Conservation (phyloP, 2,888 invertebrate genomes). For the Chirona hameri region DNA sequence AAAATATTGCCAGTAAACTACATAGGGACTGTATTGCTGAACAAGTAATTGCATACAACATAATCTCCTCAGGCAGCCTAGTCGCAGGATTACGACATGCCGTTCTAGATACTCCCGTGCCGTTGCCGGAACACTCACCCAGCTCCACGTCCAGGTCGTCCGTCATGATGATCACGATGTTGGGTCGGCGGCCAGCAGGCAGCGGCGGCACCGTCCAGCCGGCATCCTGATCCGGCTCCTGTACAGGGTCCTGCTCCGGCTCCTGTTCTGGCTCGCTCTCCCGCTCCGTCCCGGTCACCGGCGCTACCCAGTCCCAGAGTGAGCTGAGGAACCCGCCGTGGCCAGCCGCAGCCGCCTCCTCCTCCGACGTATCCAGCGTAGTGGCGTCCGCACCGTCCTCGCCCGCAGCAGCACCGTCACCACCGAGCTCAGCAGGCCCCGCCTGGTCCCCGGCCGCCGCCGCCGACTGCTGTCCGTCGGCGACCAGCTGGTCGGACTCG, state of each 20-base stretch:
- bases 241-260: conserved; percentile 42
- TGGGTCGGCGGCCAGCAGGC: conserved; percentile 74
- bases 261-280: conserved; percentile 49
- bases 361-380: no score
- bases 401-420: no score
- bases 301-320: conserved; percentile 39
- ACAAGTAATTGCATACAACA: no score
- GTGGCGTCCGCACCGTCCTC: background rate
- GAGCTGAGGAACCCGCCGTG: background rate
- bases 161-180: conserved; percentile 92
- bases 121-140: conserved; percentile 51
- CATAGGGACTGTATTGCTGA: no score
- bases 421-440: no score
- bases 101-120: no score
- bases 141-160: conserved; percentile 97
- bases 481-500: background rate
- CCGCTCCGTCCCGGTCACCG: conserved; percentile 46
- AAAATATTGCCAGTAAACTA: no score
- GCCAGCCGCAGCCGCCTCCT: background rate
- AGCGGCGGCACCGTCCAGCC: conserved; percentile 53
- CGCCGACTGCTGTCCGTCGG: background rate
- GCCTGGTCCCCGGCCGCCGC: background rate
- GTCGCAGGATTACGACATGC: no score
- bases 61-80: no score
- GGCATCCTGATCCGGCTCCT: conserved; percentile 47